These are phyloP conservation scores for Dipus sagitta DNA, from an alignment of 2,797 vertebrate genomes.

Conservation along the genomic window DNA sequence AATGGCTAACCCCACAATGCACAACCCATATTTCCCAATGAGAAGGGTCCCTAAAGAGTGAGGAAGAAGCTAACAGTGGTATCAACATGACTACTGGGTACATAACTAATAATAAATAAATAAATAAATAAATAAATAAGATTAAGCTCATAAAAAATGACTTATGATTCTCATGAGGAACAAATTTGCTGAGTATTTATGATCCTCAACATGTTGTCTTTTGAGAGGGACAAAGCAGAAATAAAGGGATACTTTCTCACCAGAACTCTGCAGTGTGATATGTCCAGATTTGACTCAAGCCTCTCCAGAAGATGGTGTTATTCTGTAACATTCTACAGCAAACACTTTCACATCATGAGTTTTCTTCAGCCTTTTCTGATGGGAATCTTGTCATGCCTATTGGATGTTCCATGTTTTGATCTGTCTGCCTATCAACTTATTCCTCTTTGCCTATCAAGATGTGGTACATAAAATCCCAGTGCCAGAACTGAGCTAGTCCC, in stretches of 20 bases:
- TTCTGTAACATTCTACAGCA: not conserved
- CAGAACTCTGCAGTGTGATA: not conserved
- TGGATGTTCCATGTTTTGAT: not conserved
- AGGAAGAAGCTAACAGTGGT: too few relatives aligned
- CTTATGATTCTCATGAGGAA: not conserved
- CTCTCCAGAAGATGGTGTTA: not conserved
- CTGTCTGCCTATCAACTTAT: fast-evolving
- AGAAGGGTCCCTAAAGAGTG: too few relatives aligned
- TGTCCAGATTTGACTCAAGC: fast-evolving
- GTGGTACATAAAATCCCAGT: too few relatives aligned
- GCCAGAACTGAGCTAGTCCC: too few relatives aligned
- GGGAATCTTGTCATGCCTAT: not conserved
- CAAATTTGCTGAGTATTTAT: not conserved
- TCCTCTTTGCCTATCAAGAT: not conserved
- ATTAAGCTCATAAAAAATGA: too few relatives aligned
- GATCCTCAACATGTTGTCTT: not conserved
- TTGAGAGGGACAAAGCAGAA: not conserved
- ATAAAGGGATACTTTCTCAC: fast-evolving
- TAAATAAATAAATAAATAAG: too few relatives aligned
- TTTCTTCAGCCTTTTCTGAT: not conserved
- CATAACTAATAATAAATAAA: too few relatives aligned
- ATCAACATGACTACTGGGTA: too few relatives aligned
- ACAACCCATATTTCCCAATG: too few relatives aligned
- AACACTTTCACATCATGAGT: not conserved
- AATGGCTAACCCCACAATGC: too few relatives aligned